Evolutionary conservation across 2,888 invertebrate genomes (phyloP), one percentile per base, ranked within the genome.

Genomic region (Callosobruchus maculatus): DNA sequence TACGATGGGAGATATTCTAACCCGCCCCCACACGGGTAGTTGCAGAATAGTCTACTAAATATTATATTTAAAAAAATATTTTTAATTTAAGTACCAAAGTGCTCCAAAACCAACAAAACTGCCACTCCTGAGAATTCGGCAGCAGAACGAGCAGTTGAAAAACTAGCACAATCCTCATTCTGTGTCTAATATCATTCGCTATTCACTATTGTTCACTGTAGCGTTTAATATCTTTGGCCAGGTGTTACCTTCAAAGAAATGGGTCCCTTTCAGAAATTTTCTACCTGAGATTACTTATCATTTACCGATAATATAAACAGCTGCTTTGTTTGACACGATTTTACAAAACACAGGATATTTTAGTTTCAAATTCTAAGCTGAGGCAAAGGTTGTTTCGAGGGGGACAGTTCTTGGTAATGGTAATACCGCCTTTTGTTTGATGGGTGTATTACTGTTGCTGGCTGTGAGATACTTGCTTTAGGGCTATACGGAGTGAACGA

Each of bases 251-350:
- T 68, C 21, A 68, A 68, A 68, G 74, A 75, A 76, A 77, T 68
- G 73, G 74, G 75, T 70, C 75, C 78, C 76, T 77, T 79, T 76
- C 74, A 72, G 73, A 76, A 18, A 67, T 81, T 81, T 78, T 81
- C 82, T 83, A 83, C 83, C 83, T 83, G 83, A 79, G 78, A 81
- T 82, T 81, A 79, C 80, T 83, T 83, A 83, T 84, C 83, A 84
- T 83, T 49, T 83, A 81, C 77, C 78, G 78, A 80, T 82, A 82
- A 82, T 82, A 80, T 83, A 82, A 83, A 82, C 83, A 84, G 80
- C 82, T 83, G 84, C 78, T 79, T 84, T 83, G 83, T 84, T 83
- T 83, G 83, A 82, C 83, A 80, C 81, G 80, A 78, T 78, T 78
- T 78, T 75, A 81, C 80, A 78, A 81, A 82, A 81, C 80, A 80